These are phyloP conservation scores for Willisornis vidua DNA, from an alignment of 2,113 vertebrate genomes.

Conservation along the genomic window DNA sequence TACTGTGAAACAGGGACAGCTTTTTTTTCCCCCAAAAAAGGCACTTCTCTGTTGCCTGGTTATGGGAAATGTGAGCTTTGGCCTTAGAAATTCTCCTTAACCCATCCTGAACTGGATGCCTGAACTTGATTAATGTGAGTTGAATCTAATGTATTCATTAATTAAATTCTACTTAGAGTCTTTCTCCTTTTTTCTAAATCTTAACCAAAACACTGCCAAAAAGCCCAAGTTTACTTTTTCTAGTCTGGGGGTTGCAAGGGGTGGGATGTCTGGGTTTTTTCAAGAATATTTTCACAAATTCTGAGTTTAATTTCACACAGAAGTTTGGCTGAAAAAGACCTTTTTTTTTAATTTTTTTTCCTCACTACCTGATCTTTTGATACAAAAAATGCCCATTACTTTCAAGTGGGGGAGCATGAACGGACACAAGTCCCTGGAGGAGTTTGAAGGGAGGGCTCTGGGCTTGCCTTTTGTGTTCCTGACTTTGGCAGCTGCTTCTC, in stretches of 20 bases:
- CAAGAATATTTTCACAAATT: neutral
- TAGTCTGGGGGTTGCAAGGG: neutral
- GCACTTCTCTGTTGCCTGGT: neutral
- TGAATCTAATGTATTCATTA: neutral
- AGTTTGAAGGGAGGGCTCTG: neutral
- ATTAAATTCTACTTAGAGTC: neutral
- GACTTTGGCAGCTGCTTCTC: neutral
- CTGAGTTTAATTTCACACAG: rapidly evolving
- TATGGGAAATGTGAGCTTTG: neutral
- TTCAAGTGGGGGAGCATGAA: neutral
- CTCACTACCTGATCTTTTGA: neutral
- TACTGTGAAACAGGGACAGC: rapidly evolving
- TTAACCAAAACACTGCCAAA: neutral
- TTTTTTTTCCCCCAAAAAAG: neutral
- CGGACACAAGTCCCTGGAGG: rapidly evolving
- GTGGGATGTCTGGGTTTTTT: neutral
- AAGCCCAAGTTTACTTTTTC: neutral
- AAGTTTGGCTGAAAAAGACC: neutral
- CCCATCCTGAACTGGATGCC: neutral
- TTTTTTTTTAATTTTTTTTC: neutral
- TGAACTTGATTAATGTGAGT: neutral
- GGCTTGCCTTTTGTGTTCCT: neutral
- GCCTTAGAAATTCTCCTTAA: neutral
- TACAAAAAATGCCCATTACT: neutral
- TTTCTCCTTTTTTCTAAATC: neutral